Evolutionary conservation across 2,113 vertebrate species (phyloP).

Genomic region (Catharus minimus): DNA sequence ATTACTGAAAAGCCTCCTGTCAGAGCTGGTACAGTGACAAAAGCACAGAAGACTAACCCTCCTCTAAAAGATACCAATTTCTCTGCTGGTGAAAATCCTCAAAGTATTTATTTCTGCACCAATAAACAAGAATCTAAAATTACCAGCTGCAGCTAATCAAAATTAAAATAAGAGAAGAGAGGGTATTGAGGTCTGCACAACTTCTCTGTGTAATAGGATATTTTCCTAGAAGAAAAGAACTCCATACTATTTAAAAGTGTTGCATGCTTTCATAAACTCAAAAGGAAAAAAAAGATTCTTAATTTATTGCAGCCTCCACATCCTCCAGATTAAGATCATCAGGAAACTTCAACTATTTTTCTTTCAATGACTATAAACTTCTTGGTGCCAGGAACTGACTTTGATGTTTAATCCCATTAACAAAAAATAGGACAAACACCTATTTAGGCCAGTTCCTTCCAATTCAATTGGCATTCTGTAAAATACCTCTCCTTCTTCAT

Average conservation of each 20-base stretch:
- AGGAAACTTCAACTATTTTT: constrained; percentile 15
- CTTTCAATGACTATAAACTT: constrained; percentile 18
- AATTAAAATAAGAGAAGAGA: background rate
- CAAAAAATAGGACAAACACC: constrained; percentile 29
- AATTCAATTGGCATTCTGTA: background rate
- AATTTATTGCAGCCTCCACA: constrained; percentile 22
- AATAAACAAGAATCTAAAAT: constrained; percentile 12
- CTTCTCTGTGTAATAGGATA: constrained; percentile 25
- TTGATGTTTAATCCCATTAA: constrained; percentile 67
- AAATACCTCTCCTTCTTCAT: background rate
- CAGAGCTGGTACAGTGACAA: background rate
- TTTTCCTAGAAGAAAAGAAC: constrained; percentile 9
- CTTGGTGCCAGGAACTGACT: constrained; percentile 12
- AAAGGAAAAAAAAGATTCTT: background rate
- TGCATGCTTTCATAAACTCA: constrained; percentile 12
- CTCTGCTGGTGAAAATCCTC: background rate
- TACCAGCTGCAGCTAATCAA: constrained; percentile 23
- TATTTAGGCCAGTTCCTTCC: constrained; percentile 35
- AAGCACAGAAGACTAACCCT: background rate
- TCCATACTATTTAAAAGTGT: background rate
- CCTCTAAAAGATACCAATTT: background rate
- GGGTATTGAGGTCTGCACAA: background rate
- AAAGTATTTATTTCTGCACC: background rate
- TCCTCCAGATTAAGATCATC: background rate
- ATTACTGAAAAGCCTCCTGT: background rate